A percentile compares a stretch with the other conserved stretches of the same genome.
Evolutionary conservation across 1,140 invertebrate species (phyloP).

Genomic region (Stegodyphus mimosarum): DNA sequence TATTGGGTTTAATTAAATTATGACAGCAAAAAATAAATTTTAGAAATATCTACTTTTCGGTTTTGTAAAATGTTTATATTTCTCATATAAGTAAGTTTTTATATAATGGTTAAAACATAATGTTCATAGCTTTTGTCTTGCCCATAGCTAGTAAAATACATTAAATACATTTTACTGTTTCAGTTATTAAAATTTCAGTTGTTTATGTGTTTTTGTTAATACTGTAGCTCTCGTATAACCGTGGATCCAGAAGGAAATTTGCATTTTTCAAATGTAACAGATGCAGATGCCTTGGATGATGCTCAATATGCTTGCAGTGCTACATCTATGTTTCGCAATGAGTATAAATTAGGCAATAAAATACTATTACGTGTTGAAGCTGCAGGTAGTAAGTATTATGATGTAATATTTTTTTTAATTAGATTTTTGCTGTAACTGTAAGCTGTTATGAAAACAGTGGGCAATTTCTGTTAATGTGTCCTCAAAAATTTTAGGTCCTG

Average conservation of each 20-base stretch:
- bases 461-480: background rate
- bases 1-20: no score
- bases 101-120: no score
- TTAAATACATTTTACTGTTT: no score
- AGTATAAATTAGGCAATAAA: conserved; percentile 88
- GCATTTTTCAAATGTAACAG: conserved; percentile 94
- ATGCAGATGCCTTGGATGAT: conserved; percentile 82
- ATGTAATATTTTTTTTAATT: background rate
- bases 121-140: no score
- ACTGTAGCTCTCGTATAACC: conserved; percentile 81
- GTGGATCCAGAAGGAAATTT: conserved; percentile 92
- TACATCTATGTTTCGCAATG: conserved; percentile 77
- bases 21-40: no score
- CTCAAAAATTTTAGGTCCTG: conserved; percentile 65
- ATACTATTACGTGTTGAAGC: conserved; percentile 80
- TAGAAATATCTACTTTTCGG: no score
- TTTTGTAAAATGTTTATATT: no score
- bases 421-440: background rate
- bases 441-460: background rate
- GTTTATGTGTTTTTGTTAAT: no score
- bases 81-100: no score
- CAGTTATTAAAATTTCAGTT: no score
- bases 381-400: conserved; percentile 71
- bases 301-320: conserved; percentile 87
- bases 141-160: no score